These are phyloP conservation scores for Armadillidium nasatum DNA, from an alignment of 1,140 invertebrate genomes.

Conservation along the genomic window DNA sequence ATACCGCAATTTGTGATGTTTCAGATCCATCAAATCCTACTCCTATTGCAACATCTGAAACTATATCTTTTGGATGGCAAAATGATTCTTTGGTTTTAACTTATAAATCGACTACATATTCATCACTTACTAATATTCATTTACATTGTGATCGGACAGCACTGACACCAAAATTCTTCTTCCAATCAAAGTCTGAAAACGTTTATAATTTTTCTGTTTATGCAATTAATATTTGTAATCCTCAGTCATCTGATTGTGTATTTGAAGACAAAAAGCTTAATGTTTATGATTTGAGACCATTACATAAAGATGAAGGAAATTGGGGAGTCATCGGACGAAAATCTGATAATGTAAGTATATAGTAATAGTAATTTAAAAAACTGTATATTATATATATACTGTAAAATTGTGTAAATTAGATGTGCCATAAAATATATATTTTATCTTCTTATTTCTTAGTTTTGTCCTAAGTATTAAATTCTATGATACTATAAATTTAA, in stretches of 20 bases:
- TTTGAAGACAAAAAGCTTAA: constrained; percentile 25
- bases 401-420: no score
- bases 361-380: no score
- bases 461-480: no score
- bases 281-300: constrained; percentile 21
- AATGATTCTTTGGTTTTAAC: not conserved
- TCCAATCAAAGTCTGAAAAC: constrained; percentile 6
- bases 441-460: no score
- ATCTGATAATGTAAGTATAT: constrained; percentile 28
- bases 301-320: constrained; percentile 25
- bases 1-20: constrained; percentile 25
- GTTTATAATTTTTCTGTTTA: constrained; percentile 16
- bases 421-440: no score
- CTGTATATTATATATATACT: no score
- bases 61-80: not conserved
- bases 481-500: no score
- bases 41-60: not conserved
- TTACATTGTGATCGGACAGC: constrained; percentile 25
- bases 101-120: not conserved
- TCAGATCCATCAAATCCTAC: constrained; percentile 13
- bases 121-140: not conserved
- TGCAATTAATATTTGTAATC: constrained; percentile 21
- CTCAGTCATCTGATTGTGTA: constrained; percentile 20
- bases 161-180: constrained; percentile 15
- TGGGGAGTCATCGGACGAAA: constrained; percentile 24